Percentiles rank a stretch among this genome's conserved stretches.
phyloP scores from a whole-genome alignment of 1,140 invertebrate genomes.

The Cardiocondyla obscurior region DNA sequence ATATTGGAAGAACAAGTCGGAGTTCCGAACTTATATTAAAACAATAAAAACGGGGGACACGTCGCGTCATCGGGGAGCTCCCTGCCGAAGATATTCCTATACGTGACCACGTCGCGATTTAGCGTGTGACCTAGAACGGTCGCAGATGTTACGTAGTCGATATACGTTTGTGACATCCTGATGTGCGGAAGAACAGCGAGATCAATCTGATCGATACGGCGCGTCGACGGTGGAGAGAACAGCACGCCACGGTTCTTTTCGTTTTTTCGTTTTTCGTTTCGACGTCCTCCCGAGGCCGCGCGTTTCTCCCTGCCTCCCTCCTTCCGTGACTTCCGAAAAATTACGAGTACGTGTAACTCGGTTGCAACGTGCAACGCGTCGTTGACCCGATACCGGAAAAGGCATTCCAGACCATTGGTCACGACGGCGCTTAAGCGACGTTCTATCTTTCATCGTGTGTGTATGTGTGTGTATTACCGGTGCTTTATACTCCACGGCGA shows the following conservation, averaged over 20 bases:
- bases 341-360: slow-evolving; percentile 68
- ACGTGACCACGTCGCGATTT: slow-evolving; percentile 47
- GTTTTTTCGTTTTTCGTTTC: neutral
- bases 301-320: neutral
- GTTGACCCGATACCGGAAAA: slow-evolving; percentile 72
- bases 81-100: slow-evolving; percentile 36
- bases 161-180: slow-evolving; percentile 39
- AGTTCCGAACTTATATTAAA: slow-evolving; percentile 45
- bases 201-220: slow-evolving; percentile 35
- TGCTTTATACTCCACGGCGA: slow-evolving; percentile 69
- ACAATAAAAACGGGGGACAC: slow-evolving; percentile 39
- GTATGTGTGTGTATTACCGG: slow-evolving; percentile 63
- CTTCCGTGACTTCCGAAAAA: slow-evolving; percentile 59
- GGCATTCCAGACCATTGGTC: slow-evolving; percentile 75
- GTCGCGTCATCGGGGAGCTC: slow-evolving; percentile 32
- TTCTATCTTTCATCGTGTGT: slow-evolving; percentile 72
- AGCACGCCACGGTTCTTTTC: neutral
- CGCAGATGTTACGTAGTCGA: slow-evolving; percentile 44
- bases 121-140: slow-evolving; percentile 40
- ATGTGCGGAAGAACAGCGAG: neutral
- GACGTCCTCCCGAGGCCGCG: neutral
- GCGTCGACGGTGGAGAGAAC: neutral
- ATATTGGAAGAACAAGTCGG: neutral
- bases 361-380: slow-evolving; percentile 64
- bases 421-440: slow-evolving; percentile 73